A percentile compares a stretch with the other conserved stretches of the same genome.
phyloP scores from a whole-genome alignment of 2,888 invertebrate species.

The Thysanoteuthis rhombus region DNA sequence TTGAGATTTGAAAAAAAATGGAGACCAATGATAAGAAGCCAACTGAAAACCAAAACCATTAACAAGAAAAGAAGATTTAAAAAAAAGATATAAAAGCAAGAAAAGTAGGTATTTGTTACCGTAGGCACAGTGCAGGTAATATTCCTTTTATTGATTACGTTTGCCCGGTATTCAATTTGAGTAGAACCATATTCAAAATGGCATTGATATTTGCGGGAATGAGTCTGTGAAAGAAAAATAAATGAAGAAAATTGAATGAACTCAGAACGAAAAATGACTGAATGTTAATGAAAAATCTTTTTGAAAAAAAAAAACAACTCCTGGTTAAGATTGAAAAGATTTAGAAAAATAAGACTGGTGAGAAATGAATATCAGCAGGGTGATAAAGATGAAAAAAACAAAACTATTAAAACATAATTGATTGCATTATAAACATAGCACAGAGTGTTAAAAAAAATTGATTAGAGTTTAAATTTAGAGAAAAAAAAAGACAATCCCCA shows the following conservation, averaged over 20 bases:
- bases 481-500: neutral
- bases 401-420: neutral
- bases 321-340: neutral
- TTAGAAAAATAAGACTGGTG: neutral
- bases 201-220: neutral
- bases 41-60: too few relatives aligned
- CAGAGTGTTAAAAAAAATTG: neutral
- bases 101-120: slow-evolving; percentile 31
- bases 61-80: too few relatives aligned
- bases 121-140: slow-evolving; percentile 40
- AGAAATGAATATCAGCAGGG: neutral
- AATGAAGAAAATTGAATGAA: neutral
- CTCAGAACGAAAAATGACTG: neutral
- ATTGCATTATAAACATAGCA: neutral
- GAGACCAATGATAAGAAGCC: too few relatives aligned
- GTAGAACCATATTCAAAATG: slow-evolving; percentile 14
- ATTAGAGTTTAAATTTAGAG: neutral
- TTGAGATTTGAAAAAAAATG: too few relatives aligned
- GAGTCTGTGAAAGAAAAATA: neutral
- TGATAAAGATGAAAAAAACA: neutral
- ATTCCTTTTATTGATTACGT: slow-evolving; percentile 34
- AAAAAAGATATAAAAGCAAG: neutral
- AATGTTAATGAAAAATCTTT: neutral
- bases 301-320: neutral
- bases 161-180: slow-evolving; percentile 19